phyloP scores from a whole-genome alignment of 2,888 invertebrate species.

The Oscheius myriophilus region DNA sequence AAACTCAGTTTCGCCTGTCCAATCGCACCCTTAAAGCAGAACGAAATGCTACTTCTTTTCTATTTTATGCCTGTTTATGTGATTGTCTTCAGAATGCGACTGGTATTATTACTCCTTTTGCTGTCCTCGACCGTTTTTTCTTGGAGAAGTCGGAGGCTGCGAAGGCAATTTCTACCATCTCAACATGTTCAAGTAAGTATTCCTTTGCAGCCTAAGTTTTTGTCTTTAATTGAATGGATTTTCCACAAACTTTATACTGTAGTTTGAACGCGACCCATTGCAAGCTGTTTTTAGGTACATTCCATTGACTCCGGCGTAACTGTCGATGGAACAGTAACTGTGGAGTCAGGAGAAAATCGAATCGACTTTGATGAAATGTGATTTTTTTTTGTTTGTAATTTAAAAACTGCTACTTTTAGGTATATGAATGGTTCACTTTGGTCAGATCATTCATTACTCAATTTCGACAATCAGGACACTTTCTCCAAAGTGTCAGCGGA shows the following conservation, averaged over 20 bases:
- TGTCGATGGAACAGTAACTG: constrained; percentile 4
- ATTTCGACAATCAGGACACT: constrained; percentile 41
- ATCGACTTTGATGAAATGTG: constrained; percentile 11
- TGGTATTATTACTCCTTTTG: neutral
- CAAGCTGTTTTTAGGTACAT: constrained; percentile 14
- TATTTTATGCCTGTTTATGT: neutral
- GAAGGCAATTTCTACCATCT: constrained; percentile 40
- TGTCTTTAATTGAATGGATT: neutral
- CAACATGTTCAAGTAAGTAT: constrained; percentile 41
- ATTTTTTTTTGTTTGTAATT: neutral
- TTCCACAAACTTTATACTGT: too few species aligned
- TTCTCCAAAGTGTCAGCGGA: constrained; percentile 39
- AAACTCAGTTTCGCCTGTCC: too few species aligned
- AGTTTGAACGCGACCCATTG: too few species aligned
- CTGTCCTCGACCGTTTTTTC: neutral
- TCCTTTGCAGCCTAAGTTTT: neutral
- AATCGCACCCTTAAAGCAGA: too few species aligned
- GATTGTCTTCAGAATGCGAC: neutral
- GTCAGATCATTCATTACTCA: constrained; percentile 37
- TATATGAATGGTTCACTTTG: constrained; percentile 42
- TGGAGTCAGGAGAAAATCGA: constrained; percentile 19
- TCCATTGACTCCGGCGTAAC: constrained; percentile 9
- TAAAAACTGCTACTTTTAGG: constrained; percentile 21
- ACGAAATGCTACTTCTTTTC: neutral
- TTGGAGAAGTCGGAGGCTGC: constrained; percentile 15